phyloP scores from a whole-genome alignment of 2,113 vertebrate species.

The Urocitellus parryii region DNA sequence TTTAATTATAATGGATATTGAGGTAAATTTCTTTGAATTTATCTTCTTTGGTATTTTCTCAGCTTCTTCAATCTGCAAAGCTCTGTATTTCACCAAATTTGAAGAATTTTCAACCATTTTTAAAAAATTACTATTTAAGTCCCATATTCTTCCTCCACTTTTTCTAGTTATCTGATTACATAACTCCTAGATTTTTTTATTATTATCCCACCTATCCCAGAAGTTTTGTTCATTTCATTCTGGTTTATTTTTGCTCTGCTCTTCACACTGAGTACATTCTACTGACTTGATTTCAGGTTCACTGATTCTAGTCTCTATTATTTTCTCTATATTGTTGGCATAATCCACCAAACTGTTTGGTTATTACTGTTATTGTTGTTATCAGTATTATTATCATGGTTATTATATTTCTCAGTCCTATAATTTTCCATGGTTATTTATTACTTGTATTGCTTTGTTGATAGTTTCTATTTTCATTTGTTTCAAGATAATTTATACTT shows the following conservation, averaged over 20 bases:
- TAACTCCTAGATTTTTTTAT: background rate
- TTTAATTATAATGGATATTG: background rate
- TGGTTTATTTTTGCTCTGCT: background rate
- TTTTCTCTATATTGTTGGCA: background rate
- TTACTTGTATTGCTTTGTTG: background rate
- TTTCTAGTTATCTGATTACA: background rate
- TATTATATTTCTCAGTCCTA: background rate
- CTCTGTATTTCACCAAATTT: background rate
- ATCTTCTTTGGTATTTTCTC: background rate
- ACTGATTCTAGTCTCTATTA: background rate
- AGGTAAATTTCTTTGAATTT: background rate
- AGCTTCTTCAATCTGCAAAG: background rate
- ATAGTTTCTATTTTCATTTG: background rate
- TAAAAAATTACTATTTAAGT: background rate
- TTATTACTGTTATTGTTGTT: background rate
- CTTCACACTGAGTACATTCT: background rate
- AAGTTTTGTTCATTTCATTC: background rate
- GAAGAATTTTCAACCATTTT: background rate
- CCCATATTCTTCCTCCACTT: background rate
- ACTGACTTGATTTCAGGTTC: background rate
- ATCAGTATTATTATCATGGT: background rate
- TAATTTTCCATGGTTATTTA: background rate
- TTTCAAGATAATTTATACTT: background rate
- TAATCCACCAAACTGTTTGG: background rate
- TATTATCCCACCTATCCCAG: background rate